Evolutionary conservation across 1,140 invertebrate genomes (phyloP), one percentile per base, ranked within the genome.

Genomic region (Metopolophium dirhodum): DNA sequence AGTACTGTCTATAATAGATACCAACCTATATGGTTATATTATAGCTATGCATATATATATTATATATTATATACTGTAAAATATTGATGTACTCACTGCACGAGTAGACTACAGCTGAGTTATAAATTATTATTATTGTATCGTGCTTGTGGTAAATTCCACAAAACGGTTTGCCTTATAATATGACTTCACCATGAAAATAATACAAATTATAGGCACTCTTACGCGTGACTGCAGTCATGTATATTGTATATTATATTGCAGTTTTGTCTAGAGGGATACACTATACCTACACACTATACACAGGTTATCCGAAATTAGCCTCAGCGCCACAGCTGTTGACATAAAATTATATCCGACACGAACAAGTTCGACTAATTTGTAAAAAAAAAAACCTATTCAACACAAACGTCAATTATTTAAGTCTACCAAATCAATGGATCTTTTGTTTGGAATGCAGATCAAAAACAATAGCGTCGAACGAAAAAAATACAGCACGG

Each of bases 361-460:
- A 47, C 30, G 30, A 88, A 88, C 86, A 49, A 88, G 86, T 88
- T 49, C 30, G 18, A 88, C 45, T 49, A 49, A 88, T 88, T 87
- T 88, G 45, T 88, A 2, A 85, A 85, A 85, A 54, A n/a, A 83
- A 85, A 83, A 37, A 83, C 8, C 20, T 30, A 41, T 85, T 30
- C 23, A 0, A 45, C 37, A 26, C 37, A 41, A 85, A 85, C 23
- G 22, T 85, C 83, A 85, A 85, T 85, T 37, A 85, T 85, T 85
- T 26, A 45, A 85, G 23, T 26, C n/a, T 85, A 45, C 41, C 41
- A 41, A 85, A 41, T 41, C 83, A 41, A 85, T 85, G 3, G 83
- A 45, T 45, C 23, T 41, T 45, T 85, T 85, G 35, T 85, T 45
- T 6, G 37, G 37, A 85, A 85, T 45, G 37, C 37, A 45, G 37